Evolutionary conservation across 1,140 invertebrate species (phyloP), one percentile per base, ranked within the genome.

Genomic region (Apis florea): DNA sequence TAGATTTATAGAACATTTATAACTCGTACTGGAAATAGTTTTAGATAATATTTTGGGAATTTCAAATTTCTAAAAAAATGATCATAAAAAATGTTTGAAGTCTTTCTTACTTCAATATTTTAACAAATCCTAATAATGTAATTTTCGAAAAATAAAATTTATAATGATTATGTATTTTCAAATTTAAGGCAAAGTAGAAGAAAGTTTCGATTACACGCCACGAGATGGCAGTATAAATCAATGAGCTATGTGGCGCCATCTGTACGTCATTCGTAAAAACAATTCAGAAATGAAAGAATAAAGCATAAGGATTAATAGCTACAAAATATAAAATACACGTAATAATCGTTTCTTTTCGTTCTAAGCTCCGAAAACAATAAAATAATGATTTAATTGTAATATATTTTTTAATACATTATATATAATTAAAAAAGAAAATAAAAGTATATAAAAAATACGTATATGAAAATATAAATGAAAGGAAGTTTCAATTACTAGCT

Each of bases 191-290:
- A 40, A 13, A 5, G 26, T 6, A 40, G 26, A 47, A 40, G 61
- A 17, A 69, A 70, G 13, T 6, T 53, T 59, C 3, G 9, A 6
- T 13, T 71, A 26, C 31, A 0, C 0, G 5, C 31, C 31, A 40
- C 47, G 40, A 75, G 70, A 6, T 54, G 51, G 78, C 74, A 59
- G 51, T 64, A 85, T 66, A 47, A 80, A 51, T 66, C 54, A 12
- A 26, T 3, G 4, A 21, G 24, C 54, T 13, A 24, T 17, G 76
- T 85, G 26, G 76, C 24, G 26, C 59, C 49, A 66, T 19, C 73
- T 66, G 31, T 40, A 26, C 13, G 26, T 26, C 13, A 1, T 15
- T 17, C 6, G 9, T 1, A 6, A 24, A 61, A 61, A 6, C 2
- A 40, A 40, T 40, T 3, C 15, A 53, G 15, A 53, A 13, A 13